Evolutionary conservation across 2,888 invertebrate genomes (phyloP), one percentile per base, ranked within the genome.

Genomic region (Hybos culiciformis): DNA sequence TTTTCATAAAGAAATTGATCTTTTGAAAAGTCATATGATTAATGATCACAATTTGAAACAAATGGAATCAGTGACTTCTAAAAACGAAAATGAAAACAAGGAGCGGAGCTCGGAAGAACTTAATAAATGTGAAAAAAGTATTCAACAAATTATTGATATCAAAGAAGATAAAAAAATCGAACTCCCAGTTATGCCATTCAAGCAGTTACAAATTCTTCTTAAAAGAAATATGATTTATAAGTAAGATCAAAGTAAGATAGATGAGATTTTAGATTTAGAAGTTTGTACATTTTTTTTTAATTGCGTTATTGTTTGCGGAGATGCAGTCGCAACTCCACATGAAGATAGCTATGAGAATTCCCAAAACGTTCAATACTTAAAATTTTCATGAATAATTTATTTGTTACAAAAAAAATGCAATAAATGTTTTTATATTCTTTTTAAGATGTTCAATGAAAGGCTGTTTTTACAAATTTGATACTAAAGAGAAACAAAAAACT

Each of bases 401-500:
- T 14, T 31, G n/a, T n/a, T 31, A 31, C 12, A 14, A 14, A 33
- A 18, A 19, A 5, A 3, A 17, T 34, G 6, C 11, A 8, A 33
- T 18, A 9, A 17, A 37, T 24, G 18, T 37, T 14, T 42, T 31
- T 32, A 44, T 32, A 38, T 40, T 43, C 23, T 9, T 46, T 48
- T 45, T 3, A 49, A 75, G 74, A 47, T 78, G 78, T 55, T 59
- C 68, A 3, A 58, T 70, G 20, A 64, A 65, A 43, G 68, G 70
- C 20, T 79, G 79, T 52, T 57, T 62, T 5, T 69, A 72, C 43
- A 70, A 72, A 53, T 77, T 79, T 51, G 64, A 70, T 46, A 59
- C 58, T 6, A 53, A 56, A 1, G 61, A 63, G 1, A 60, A 65
- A 41, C 60, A 71, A 52, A 58, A 66, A 18, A 57, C 67, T 31